phyloP scores from a whole-genome alignment of 2,888 invertebrate genomes.

The Cryptops parisi region DNA sequence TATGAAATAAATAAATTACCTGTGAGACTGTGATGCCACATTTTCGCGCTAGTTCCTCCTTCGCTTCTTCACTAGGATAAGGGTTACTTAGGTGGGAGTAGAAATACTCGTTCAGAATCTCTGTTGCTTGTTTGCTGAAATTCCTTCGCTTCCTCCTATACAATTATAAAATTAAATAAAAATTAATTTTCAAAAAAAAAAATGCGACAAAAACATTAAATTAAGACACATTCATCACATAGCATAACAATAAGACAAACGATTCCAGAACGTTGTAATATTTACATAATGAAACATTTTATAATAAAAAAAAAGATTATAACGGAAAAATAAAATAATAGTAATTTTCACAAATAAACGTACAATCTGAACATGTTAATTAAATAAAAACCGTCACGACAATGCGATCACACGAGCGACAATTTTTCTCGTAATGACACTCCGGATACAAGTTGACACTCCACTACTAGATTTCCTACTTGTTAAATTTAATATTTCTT shows the following conservation, averaged over 20 bases:
- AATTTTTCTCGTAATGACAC: too few relatives aligned
- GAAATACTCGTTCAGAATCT: constrained; percentile 98
- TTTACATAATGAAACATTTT: neutral
- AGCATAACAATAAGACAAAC: neutral
- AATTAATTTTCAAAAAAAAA: neutral
- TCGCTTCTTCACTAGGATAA: constrained; percentile 99
- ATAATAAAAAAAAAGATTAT: neutral
- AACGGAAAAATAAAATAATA: neutral
- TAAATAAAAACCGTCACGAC: too few relatives aligned
- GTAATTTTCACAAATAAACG: neutral
- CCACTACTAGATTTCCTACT: too few relatives aligned
- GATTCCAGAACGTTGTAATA: neutral
- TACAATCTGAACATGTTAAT: neutral
- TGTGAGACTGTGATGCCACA: constrained; percentile 97
- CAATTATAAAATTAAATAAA: too few relatives aligned
- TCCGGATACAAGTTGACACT: too few relatives aligned
- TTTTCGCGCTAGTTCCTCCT: constrained; percentile 97
- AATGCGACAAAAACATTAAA: neutral
- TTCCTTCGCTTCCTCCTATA: constrained; percentile 72
- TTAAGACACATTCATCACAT: neutral
- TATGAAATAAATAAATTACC: constrained; percentile 38
- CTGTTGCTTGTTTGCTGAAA: constrained; percentile 99
- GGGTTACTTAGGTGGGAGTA: constrained; percentile 99
- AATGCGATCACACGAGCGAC: too few relatives aligned
- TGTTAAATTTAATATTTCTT: too few relatives aligned